Percentiles rank a stretch among this genome's conserved stretches.
Conservation (phyloP, 2,888 invertebrate species). For the Aelia acuminata region DNA sequence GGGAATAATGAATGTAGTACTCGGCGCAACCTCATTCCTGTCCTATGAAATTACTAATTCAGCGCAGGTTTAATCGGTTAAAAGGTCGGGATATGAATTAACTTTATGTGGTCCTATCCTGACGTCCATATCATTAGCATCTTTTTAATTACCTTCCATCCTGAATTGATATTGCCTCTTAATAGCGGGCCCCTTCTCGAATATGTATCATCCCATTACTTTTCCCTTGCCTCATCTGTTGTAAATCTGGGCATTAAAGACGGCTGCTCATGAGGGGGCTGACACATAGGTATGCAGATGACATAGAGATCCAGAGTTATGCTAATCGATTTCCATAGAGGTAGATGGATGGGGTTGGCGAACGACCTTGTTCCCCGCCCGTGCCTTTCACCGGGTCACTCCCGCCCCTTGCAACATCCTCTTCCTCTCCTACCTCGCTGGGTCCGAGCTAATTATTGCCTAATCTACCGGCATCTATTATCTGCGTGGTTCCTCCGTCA, state of each 20-base stretch:
- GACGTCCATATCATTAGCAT: background rate
- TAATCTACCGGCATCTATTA: constrained; percentile 15
- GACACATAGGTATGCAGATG: constrained; percentile 39
- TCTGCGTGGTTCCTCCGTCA: background rate
- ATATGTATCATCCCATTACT: background rate
- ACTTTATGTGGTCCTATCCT: background rate
- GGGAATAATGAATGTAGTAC: too few relatives aligned
- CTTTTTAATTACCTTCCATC: background rate
- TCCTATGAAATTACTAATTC: too few relatives aligned
- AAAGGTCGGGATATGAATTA: background rate
- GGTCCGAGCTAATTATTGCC: constrained; percentile 30
- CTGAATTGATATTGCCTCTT: background rate
- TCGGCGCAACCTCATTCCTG: too few relatives aligned
- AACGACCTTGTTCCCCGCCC: constrained; percentile 27
- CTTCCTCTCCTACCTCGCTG: constrained; percentile 34
- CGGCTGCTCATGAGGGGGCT: background rate
- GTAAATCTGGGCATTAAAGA: background rate
- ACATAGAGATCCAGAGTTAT: constrained; percentile 29
- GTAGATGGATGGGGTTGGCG: constrained; percentile 47
- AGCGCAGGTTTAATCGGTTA: background rate
- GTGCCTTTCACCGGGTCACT: constrained; percentile 33
- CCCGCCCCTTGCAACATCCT: constrained; percentile 38
- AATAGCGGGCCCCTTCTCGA: background rate
- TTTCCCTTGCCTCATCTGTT: background rate
- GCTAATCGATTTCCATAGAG: constrained; percentile 47